Base-by-base conservation (phyloP, 2,797 vertebrate genomes). In the Semotilus atromaculatus region DNA sequence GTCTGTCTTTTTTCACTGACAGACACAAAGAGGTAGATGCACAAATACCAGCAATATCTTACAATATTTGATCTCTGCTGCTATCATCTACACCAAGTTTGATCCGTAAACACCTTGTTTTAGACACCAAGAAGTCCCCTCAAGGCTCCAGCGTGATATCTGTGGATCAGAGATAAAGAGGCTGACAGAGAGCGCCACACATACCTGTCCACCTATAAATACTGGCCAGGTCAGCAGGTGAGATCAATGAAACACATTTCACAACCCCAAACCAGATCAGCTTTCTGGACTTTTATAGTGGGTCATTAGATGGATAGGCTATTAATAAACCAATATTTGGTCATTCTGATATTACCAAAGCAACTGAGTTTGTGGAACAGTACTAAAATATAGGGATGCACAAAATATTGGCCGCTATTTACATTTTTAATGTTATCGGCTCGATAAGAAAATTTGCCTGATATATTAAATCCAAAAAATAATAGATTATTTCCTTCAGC, bases 1-100 rank as follows among this genome's bases (percentile, higher is more conserved):
- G 78, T 84, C 36, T 74, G 84, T 73, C 72, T 71, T 85, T 60
- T 72, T 80, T 51, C 83, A 82, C 40, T 78, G 76, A 66, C 36
- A 81, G 62, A 55, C 68, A 80, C 60, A 72, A 86, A 77, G 40
- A 38, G 51, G 85, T 38, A 66, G 51, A 70, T 29, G 71, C 29
- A 34, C 45, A 74, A 34, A 66, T 34, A 51, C 16, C 26, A 4
- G 53, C 60, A 36, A 36, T 36, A 36, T 19, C 23, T 29, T 38
- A 62, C 9, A 13, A 16, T 3, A 14, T 13, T 7, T 21, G 13
- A 60, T 23, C 62, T 29, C 36, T 43, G 34, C 36, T 43, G 34
- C 16, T 13, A 29, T 26, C 18, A 16, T 18, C 9, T 8, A 26
- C 13, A 1, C 7, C 1, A 0, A 60, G 21, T 36, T 76, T 3